Evolutionary conservation across 2,888 invertebrate species (phyloP), one percentile per base, ranked within the genome.

Genomic region (Tridacna gigas): DNA sequence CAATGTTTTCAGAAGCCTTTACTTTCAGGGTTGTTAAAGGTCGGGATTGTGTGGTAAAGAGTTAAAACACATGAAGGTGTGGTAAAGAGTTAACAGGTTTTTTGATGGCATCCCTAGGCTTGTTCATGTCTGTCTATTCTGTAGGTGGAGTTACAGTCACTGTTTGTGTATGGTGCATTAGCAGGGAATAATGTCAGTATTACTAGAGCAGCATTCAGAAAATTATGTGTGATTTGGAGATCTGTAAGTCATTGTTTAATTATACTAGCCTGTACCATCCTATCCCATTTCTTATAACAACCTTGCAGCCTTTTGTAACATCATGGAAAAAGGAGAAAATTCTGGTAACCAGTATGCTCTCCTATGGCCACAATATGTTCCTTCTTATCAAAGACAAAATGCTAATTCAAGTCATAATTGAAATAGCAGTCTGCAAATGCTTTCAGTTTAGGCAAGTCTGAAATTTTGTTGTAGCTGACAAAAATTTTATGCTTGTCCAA

Each of bases 81-180:
- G n/a, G n/a, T n/a, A n/a, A n/a, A n/a, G n/a, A n/a, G n/a, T n/a
- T n/a, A n/a, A n/a, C n/a, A n/a, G n/a, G n/a, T n/a, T 2, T 37
- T 37, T 37, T 37, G 37, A 37, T 7, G 7, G 37, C 7, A 37
- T 0, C 20, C 37, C 5, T 56, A 25, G 48, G 26, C 56, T 26
- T 25, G 37, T 37, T 37, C 7, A 7, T 37, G 3, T 73, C 15
- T 15, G 15, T 66, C 15, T 37, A 37, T 79, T 45, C 67, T 82
- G 12, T 63, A 94, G 94, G 89, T 94, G 20, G 83, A 84, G 12
- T 67, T 92, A 9, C 94, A 94, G 86, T 81, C 89, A 56, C 79
- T 89, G n/a, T 81, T 94, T 74, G 89, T 93, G 47, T 92, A 92
- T 86, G 93, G 92, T 18, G 90, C 92, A 11, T 75, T 91, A 51